phyloP scores from a whole-genome alignment of 1,140 invertebrate species.

The Camponotus floridanus region DNA sequence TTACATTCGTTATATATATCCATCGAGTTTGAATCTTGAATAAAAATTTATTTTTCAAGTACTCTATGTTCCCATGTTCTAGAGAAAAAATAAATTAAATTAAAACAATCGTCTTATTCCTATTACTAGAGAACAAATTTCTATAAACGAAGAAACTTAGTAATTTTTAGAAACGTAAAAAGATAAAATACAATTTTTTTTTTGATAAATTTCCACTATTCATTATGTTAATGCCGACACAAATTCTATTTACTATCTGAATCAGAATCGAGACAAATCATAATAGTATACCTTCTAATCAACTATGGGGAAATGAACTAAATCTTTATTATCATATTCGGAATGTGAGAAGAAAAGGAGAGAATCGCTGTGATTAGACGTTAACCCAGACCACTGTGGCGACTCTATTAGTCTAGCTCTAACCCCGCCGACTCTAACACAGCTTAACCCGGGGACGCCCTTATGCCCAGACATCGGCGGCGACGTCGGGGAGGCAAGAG shows the following conservation, averaged over 20 bases:
- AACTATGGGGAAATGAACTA: not conserved
- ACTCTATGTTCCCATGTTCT: not conserved
- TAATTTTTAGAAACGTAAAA: not conserved
- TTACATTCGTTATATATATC: not conserved
- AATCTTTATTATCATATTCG: not conserved
- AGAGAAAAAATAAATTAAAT: not conserved
- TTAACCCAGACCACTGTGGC: constrained; percentile 56
- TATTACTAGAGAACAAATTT: not conserved
- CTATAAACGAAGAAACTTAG: not conserved
- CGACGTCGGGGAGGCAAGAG: constrained; percentile 71
- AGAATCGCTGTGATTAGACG: constrained; percentile 15
- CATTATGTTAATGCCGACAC: not conserved
- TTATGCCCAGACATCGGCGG: constrained; percentile 75
- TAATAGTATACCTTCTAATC: not conserved
- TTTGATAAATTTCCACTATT: not conserved
- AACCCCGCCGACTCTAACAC: constrained; percentile 73
- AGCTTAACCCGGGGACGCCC: constrained; percentile 74
- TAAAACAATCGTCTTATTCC: not conserved
- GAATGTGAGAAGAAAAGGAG: not conserved
- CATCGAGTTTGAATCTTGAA: not conserved
- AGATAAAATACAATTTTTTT: not conserved
- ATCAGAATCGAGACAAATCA: not conserved
- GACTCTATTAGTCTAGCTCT: constrained; percentile 74
- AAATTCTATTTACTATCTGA: not conserved
- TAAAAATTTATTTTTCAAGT: not conserved